Conservation (phyloP, 2,113 vertebrate species). For the Hepsetus odoe region DNA sequence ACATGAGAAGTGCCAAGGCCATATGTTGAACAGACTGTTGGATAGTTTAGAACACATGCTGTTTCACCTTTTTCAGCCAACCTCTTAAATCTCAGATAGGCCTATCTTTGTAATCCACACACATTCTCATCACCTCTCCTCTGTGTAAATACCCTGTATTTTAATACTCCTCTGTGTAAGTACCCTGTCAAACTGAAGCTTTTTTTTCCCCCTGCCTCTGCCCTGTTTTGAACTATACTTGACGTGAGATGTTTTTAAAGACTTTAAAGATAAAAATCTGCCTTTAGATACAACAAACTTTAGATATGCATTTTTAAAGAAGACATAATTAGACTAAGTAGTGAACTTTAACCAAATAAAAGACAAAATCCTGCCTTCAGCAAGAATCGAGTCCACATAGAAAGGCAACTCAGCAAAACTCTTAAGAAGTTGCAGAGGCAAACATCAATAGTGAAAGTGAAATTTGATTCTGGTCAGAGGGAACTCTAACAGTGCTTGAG, state of each 20-base stretch:
- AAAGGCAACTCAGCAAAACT: constrained; percentile 51
- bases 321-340: constrained; percentile 53
- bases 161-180: too few species aligned
- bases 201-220: neutral
- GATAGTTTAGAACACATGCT: constrained; percentile 28
- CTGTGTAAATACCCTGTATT: constrained; percentile 19
- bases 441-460: constrained; percentile 41
- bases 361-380: constrained; percentile 60
- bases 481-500: constrained; percentile 43
- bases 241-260: constrained; percentile 49
- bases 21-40: constrained; percentile 39
- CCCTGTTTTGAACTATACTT: constrained; percentile 19
- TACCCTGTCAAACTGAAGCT: constrained; percentile 1
- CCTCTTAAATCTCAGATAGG: constrained; percentile 14
- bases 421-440: constrained; percentile 3
- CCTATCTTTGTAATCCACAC: constrained; percentile 10
- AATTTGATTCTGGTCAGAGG: constrained; percentile 47
- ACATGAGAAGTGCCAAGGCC: constrained; percentile 1
- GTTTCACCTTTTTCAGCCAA: constrained; percentile 24
- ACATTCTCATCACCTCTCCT: constrained; percentile 18
- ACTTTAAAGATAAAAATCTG: constrained; percentile 26
- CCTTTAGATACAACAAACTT: neutral
- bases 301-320: constrained; percentile 45
- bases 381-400: constrained; percentile 35
- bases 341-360: constrained; percentile 53